Percentiles rank a stretch among this genome's conserved stretches.
Conservation (phyloP, 2,113 vertebrate species). For the Scophthalmus maximus region DNA sequence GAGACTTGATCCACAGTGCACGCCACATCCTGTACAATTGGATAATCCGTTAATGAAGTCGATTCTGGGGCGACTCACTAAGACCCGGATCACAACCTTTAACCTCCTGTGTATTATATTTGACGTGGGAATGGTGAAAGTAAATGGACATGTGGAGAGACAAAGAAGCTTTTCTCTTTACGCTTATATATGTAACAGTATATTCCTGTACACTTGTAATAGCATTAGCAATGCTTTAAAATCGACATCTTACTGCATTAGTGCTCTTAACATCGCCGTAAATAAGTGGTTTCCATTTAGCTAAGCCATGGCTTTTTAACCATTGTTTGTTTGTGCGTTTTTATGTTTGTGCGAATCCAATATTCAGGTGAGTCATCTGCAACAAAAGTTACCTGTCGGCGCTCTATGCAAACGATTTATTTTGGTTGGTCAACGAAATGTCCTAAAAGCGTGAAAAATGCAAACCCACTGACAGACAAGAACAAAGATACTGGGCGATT, state of each 20-base stretch:
- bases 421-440: background rate
- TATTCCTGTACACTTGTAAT: slow-evolving; percentile 35
- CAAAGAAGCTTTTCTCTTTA: slow-evolving; percentile 61
- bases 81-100: slow-evolving; percentile 30
- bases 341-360: slow-evolving; percentile 33
- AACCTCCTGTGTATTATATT: slow-evolving; percentile 33
- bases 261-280: slow-evolving; percentile 41
- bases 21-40: slow-evolving; percentile 44
- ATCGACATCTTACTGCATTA: slow-evolving; percentile 59
- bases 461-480: background rate
- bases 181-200: slow-evolving; percentile 31
- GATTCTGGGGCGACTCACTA: slow-evolving; percentile 41
- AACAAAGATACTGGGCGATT: background rate
- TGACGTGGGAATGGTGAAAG: slow-evolving; percentile 35
- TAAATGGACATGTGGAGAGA: slow-evolving; percentile 46
- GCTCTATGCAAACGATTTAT: background rate
- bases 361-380: background rate
- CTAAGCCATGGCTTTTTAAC: slow-evolving; percentile 43
- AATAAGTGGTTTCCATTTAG: slow-evolving; percentile 56
- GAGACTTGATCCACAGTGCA: slow-evolving; percentile 45
- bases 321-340: slow-evolving; percentile 48
- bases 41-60: slow-evolving; percentile 62
- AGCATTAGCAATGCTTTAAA: slow-evolving; percentile 59
- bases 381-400: background rate
- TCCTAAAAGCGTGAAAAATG: background rate